These are phyloP conservation scores for Drosophila bunnanda DNA, from an alignment of 2,888 invertebrate species.

Conservation along the genomic window DNA sequence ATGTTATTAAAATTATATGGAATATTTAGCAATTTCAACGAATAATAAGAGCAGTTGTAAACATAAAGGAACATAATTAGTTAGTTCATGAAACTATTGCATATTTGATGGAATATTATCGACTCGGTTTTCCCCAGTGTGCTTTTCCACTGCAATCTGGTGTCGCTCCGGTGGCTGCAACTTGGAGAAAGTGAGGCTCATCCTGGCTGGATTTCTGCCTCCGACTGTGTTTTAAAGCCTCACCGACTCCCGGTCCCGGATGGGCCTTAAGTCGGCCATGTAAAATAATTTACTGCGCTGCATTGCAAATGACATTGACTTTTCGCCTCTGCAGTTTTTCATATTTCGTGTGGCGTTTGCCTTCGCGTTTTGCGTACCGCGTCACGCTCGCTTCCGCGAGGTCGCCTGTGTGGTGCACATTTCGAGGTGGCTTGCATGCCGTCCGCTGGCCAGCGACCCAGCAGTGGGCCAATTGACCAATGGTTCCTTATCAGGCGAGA, in stretches of 20 bases:
- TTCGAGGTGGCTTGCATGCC: constrained; percentile 65
- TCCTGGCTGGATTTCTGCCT: background rate
- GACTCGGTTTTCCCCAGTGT: background rate
- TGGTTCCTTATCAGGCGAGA: constrained; percentile 81
- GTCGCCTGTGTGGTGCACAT: constrained; percentile 72
- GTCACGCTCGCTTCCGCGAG: constrained; percentile 70
- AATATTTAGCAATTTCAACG: too few relatives aligned
- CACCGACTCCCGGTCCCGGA: background rate
- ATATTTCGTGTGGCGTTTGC: constrained; percentile 55
- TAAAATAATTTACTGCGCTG: constrained; percentile 66
- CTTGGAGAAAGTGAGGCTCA: constrained; percentile 10
- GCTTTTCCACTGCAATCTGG: constrained; percentile 27
- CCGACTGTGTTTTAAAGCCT: constrained; percentile 17
- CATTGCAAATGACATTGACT: constrained; percentile 70
- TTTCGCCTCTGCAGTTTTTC: constrained; percentile 58
- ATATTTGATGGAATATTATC: background rate
- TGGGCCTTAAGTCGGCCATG: constrained; percentile 41
- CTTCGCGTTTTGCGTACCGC: constrained; percentile 37
- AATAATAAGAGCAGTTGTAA: too few relatives aligned
- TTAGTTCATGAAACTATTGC: background rate
- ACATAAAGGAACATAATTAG: background rate
- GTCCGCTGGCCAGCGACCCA: constrained; percentile 13
- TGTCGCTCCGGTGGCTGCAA: constrained; percentile 6
- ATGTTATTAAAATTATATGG: background rate
- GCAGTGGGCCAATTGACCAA: constrained; percentile 67